Percentiles rank a stretch among this genome's conserved stretches.
phyloP scores from a whole-genome alignment of 2,888 invertebrate species.

The Caradrina clavipalpis region DNA sequence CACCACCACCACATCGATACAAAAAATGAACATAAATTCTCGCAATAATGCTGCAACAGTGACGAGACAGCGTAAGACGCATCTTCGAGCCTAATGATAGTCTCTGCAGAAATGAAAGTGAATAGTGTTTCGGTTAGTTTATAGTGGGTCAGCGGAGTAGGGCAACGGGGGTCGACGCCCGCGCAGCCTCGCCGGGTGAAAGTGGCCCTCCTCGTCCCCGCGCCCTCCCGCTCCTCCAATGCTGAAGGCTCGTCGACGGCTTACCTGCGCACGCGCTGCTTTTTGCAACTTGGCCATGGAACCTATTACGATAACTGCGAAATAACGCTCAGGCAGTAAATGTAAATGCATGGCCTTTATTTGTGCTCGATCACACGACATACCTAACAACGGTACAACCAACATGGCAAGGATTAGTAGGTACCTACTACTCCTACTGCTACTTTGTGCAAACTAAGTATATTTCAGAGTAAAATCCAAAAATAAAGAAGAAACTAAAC shows the following conservation, averaged over 20 bases:
- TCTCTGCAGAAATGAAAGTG: slow-evolving; percentile 88
- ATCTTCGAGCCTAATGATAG: slow-evolving; percentile 86
- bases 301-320: slow-evolving; percentile 89
- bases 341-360: slow-evolving; percentile 87
- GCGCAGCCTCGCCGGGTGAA: slow-evolving; percentile 90
- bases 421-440: no score
- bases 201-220: slow-evolving; percentile 85
- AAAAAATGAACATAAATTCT: slow-evolving; percentile 66
- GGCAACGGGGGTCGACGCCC: slow-evolving; percentile 89
- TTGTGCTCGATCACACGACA: slow-evolving; percentile 78
- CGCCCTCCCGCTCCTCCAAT: slow-evolving; percentile 74
- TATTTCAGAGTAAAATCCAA: not conserved
- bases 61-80: slow-evolving; percentile 77
- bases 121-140: slow-evolving; percentile 85
- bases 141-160: slow-evolving; percentile 90
- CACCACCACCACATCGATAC: slow-evolving; percentile 47
- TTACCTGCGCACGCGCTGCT: slow-evolving; percentile 87
- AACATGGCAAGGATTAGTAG: slow-evolving; percentile 60
- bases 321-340: slow-evolving; percentile 84
- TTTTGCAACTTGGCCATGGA: slow-evolving; percentile 91
- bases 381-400: slow-evolving; percentile 53
- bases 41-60: slow-evolving; percentile 77
- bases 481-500: not conserved
- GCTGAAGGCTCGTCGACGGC: slow-evolving; percentile 79
- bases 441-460: slow-evolving; percentile 6